Base-by-base conservation (phyloP, 2,113 vertebrate genomes). In the Lipotes vexillifer region DNA sequence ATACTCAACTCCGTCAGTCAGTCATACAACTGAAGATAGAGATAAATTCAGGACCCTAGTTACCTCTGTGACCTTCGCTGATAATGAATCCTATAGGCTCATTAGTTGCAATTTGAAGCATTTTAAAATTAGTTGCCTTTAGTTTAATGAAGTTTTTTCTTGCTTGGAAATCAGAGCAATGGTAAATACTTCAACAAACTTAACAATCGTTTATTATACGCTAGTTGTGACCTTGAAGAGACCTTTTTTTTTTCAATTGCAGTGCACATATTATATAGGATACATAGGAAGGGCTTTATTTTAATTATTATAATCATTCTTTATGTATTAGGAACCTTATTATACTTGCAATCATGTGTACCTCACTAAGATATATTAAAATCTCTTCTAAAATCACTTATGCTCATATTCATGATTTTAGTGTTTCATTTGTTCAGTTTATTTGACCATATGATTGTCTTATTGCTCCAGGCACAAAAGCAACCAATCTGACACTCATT, bases 111-210 rank as follows among this genome's bases (percentile, higher is more conserved):
- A 94, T 83, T 52, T 80, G 68, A 78, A 96, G 20, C 82, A 93
- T 86, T 89, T 91, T 83, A 74, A 94, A 97, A 97, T 88, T 89
- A 96, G 95, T 92, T 97, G 77, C 46, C 75, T 96, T 93, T 74
- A 91, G 59, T 96, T 93, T 95, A 97, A 95, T 88, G 93, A 97
- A 91, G 33, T 41, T 88, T 94, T 77, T 78, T 18, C 86, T 94
- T 69, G 21, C 77, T 94, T 92, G 29, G 72, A 92, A 95, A 92
- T 96, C n/a, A 80, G 57, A 94, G 83, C 72, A 96, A 65, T 78
- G 27, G 41, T 74, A 93, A 97, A 95, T 52, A 94, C 9, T 10
- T 78, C 52, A 88, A 94, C 49, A 78, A 83, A 59, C 23, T 93
- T 96, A 74, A 20, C 9, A 57, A 44, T 74, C 10, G 0, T 68